Conservation (phyloP, 2,888 invertebrate genomes). For the Lasioglossum malachurum region DNA sequence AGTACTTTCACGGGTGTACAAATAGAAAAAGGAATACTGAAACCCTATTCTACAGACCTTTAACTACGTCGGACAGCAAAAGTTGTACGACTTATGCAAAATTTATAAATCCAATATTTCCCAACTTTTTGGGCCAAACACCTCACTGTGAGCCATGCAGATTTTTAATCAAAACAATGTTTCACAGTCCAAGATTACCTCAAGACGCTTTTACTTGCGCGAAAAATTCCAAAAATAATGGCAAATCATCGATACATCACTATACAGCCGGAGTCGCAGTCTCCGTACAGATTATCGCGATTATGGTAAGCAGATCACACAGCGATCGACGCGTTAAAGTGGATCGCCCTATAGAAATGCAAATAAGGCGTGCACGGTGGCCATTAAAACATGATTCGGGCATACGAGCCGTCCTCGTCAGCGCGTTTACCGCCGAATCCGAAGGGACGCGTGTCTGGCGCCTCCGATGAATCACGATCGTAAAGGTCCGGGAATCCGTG, state of each 20-base stretch:
- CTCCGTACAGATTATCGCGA: not conserved
- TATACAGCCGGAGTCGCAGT: not conserved
- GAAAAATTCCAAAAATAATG: no score
- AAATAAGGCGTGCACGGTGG: slow-evolving; percentile 7
- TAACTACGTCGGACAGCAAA: no score
- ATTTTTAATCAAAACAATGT: not conserved
- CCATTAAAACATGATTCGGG: slow-evolving; percentile 1
- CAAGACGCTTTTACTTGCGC: not conserved
- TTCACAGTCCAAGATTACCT: not conserved
- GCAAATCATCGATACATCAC: no score
- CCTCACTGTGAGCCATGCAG: not conserved
- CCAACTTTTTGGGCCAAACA: no score
- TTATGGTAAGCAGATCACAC: slow-evolving; percentile 12
- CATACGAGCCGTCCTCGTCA: slow-evolving; percentile 1
- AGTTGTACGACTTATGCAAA: no score
- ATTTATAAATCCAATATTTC: no score
- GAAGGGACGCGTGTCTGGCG: slow-evolving; percentile 52
- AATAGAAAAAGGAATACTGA: no score
- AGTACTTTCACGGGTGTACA: no score
- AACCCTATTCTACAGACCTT: no score
- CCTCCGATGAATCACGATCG: slow-evolving; percentile 69
- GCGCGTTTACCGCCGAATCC: slow-evolving; percentile 37
- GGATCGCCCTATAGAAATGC: slow-evolving; percentile 7
- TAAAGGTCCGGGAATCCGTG: slow-evolving; percentile 61
- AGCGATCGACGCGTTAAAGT: not conserved